Percentiles rank a stretch among this genome's conserved stretches.
Evolutionary conservation across 2,888 invertebrate species (phyloP).

Genomic region (Nomada lathburiana): DNA sequence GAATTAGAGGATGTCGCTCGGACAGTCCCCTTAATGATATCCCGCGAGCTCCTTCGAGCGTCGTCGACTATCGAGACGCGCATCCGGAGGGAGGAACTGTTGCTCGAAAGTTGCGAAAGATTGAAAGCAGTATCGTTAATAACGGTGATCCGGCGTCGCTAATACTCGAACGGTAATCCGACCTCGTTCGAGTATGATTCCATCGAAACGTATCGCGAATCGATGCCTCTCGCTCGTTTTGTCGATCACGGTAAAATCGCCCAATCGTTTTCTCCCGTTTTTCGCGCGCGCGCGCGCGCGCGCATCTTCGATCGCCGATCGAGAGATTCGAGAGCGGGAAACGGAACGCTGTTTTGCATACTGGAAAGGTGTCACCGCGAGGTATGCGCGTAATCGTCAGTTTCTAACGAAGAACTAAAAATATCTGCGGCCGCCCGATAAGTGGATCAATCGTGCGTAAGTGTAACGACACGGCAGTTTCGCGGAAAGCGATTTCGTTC

Average conservation of each 20-base stretch:
- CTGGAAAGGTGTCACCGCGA: slow-evolving; percentile 13
- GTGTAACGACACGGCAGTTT: neutral
- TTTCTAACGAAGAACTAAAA: slow-evolving; percentile 27
- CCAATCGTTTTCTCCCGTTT: too few species aligned
- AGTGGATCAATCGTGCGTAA: slow-evolving; percentile 26
- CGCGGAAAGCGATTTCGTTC: slow-evolving; percentile 14
- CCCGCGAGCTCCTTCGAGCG: slow-evolving; percentile 4
- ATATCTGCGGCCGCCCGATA: neutral
- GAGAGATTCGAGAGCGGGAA: neutral
- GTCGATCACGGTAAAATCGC: neutral
- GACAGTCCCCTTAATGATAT: slow-evolving; percentile 29
- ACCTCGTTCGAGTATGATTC: slow-evolving; percentile 22
- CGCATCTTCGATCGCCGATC: too few species aligned
- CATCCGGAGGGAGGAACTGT: slow-evolving; percentile 33
- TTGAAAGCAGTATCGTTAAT: slow-evolving; percentile 26
- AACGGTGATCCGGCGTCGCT: slow-evolving; percentile 12
- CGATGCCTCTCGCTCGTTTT: slow-evolving; percentile 1
- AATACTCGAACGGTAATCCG: slow-evolving; percentile 12
- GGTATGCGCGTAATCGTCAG: slow-evolving; percentile 12
- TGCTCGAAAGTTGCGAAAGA: slow-evolving; percentile 40
- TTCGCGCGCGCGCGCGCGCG: too few species aligned
- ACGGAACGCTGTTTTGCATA: slow-evolving; percentile 31
- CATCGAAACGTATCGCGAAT: neutral
- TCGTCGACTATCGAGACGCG: neutral
- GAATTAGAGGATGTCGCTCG: slow-evolving; percentile 15